Evolutionary conservation across 1,140 invertebrate species (phyloP), one percentile per base, ranked within the genome.

Genomic region (Bombus pascuorum): DNA sequence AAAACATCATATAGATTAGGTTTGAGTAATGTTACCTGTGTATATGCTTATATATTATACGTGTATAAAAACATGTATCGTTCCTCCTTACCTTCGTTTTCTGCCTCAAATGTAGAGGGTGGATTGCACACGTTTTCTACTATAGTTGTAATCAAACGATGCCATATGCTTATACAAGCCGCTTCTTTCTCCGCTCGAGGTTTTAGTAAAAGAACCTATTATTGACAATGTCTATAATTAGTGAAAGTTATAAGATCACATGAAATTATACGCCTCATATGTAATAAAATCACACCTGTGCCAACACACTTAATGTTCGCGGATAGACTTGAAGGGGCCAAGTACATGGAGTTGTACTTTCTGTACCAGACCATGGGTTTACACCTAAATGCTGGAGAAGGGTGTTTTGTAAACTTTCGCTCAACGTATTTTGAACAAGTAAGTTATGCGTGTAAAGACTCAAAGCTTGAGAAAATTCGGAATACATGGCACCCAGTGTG

Each of bases 161-260:
- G 97, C 98, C 98, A 99, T 91, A 99, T 98, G 66, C 97, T 97
- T 12, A 99, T 97, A 86, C 98, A 98, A 13, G 97, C 97, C 44
- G 97, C 96, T 95, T 99, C 98, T 92, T 98, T 97, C 91, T 99
- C 98, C 62, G 97, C 96, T 91, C 98, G 97, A 44, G 97, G 97
- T 93, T 98, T 97, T 68, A 98, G 94, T 22, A 99, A 92, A 15
- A 98, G 95, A 90, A 98, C 97, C 94, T 97, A 95, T 75, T 68
- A 71, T 77, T 10, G 18, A 73, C 71, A 32, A 39, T 34, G 32
- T 12, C 13, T 22, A 22, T 18, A 22, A 59, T 59, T n/a, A 71
- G 22, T 25, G 15, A 22, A 34, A 66, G 15, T 25, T 10, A 9
- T 32, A 66, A 47, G 6, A 70, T 53, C n/a, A 47, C 28, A 42